Percentiles rank a stretch among this genome's conserved stretches.
These are phyloP conservation scores for Sebastes schlegelii DNA, from an alignment of 2,113 vertebrate species.

Conservation along the genomic window DNA sequence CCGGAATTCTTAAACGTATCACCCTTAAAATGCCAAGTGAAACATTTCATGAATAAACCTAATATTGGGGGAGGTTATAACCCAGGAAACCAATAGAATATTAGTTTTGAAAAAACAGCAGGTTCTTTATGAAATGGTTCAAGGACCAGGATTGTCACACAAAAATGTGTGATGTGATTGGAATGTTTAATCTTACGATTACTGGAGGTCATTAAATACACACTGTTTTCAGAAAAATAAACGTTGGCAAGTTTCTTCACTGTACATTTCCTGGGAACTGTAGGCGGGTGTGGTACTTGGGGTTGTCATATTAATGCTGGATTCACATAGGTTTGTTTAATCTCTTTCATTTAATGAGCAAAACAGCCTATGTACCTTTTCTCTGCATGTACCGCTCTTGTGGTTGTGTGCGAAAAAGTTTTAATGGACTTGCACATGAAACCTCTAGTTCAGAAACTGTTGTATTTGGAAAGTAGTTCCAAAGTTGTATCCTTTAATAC, in stretches of 20 bases:
- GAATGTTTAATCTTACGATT: not conserved
- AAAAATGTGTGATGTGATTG: not conserved
- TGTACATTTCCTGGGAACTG: not conserved
- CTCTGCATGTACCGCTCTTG: not conserved
- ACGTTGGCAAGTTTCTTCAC: not conserved
- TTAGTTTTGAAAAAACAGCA: not conserved
- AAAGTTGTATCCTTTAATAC: not conserved
- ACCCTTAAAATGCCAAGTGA: not conserved
- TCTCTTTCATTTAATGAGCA: not conserved
- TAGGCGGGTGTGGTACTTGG: too few species aligned
- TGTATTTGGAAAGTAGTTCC: not conserved
- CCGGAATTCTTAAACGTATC: not conserved
- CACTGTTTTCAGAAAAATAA: not conserved
- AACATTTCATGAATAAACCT: not conserved
- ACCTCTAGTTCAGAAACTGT: not conserved
- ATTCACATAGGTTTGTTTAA: not conserved
- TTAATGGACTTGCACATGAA: not conserved
- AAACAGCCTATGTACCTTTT: not conserved
- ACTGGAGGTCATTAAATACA: not conserved
- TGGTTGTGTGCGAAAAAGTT: not conserved
- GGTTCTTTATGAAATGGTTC: not conserved
- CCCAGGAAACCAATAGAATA: not conserved
- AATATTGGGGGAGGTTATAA: not conserved
- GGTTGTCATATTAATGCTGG: not conserved
- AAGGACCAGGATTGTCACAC: not conserved